phyloP scores from a whole-genome alignment of 2,797 vertebrate species.

The Aeoliscus strigatus region DNA sequence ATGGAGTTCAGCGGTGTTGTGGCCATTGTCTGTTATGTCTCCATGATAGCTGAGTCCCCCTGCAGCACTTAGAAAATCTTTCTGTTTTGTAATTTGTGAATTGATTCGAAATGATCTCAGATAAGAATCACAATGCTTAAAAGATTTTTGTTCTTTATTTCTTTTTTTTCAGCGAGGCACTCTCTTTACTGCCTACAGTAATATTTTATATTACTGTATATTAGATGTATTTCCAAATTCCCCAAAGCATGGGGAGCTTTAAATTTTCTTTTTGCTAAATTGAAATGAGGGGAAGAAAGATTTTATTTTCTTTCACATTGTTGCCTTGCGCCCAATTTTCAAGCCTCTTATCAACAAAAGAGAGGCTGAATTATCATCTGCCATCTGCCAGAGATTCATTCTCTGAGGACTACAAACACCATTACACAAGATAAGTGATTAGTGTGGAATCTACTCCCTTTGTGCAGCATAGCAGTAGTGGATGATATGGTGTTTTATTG shows the following conservation, averaged over 20 bases:
- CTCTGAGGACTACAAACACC: conserved; percentile 34
- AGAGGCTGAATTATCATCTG: conserved; percentile 33
- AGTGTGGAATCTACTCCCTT: conserved; percentile 20
- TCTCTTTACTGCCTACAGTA: no score
- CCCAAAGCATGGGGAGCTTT: conserved; percentile 1
- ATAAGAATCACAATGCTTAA: no score
- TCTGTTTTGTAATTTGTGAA: no score
- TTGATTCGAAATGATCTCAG: no score
- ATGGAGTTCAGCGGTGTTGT: no score
- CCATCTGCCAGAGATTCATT: conserved; percentile 53
- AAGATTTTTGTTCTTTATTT: no score
- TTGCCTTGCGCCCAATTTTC: conserved; percentile 29
- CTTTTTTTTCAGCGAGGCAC: no score
- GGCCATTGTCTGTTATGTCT: no score
- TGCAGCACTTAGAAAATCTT: no score
- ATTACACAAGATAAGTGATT: conserved; percentile 47
- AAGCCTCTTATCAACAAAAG: conserved; percentile 46
- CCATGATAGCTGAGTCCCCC: no score
- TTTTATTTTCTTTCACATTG: conserved; percentile 4
- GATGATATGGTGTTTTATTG: conserved; percentile 11
- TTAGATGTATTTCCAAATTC: conserved; percentile 1
- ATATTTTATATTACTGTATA: no score
- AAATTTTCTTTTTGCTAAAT: conserved; percentile 14
- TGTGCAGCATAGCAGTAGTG: no score
- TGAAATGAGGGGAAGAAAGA: conserved; percentile 15